These are phyloP conservation scores for Mnemiopsis leidyi DNA, from an alignment of 37 sponge, comb jelly and placozoan genomes.

Conservation along the genomic window DNA sequence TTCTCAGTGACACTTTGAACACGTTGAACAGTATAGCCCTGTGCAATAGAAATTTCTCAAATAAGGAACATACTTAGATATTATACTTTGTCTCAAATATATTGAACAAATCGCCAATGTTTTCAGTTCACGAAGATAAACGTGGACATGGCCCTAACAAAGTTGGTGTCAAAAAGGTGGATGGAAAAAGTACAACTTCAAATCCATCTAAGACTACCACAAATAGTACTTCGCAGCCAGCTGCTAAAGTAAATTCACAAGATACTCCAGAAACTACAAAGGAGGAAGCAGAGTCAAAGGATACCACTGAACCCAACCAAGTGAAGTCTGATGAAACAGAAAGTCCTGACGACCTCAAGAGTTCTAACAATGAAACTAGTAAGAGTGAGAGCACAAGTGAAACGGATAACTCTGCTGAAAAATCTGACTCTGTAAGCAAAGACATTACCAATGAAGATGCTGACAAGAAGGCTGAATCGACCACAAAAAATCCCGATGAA, in stretches of 20 bases:
- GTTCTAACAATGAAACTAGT: background rate
- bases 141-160: no score
- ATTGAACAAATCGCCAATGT: no score
- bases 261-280: background rate
- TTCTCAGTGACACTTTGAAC: no score
- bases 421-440: background rate
- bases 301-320: background rate
- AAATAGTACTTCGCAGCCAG: background rate
- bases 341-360: background rate
- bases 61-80: no score
- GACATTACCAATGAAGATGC: background rate
- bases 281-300: background rate
- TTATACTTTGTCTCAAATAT: no score
- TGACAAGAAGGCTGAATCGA: background rate
- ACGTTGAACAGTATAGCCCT: no score
- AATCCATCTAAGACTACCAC: no score
- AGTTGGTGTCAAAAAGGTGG: no score
- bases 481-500: no score
- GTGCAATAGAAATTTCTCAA: no score
- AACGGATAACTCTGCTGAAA: background rate
- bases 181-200: no score
- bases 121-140: no score
- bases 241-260: background rate
- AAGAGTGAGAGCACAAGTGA: background rate
- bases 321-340: background rate